Percentiles rank a stretch among this genome's conserved stretches.
Conservation (phyloP, 2,797 vertebrate genomes). For the Eidolon dupreanum region DNA sequence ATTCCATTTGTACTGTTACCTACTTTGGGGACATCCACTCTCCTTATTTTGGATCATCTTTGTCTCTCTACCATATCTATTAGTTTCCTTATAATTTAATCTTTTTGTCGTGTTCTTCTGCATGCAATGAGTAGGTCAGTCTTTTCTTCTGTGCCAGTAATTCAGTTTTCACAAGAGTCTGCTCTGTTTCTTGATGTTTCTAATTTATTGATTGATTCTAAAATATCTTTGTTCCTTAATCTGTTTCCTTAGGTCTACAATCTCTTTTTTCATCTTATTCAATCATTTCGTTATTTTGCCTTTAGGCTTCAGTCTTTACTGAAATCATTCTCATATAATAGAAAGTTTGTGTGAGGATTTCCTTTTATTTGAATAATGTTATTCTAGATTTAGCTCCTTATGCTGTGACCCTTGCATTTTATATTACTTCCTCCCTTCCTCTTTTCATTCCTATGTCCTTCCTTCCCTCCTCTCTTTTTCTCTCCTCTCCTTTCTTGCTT, state of each 20-base stretch:
- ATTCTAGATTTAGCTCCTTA: neutral
- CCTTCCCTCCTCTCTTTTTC: neutral
- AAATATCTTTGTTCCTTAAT: neutral
- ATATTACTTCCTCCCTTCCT: neutral
- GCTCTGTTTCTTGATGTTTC: conserved; percentile 14
- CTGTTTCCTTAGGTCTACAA: neutral
- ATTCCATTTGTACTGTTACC: neutral
- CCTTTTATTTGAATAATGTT: neutral
- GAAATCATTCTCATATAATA: neutral
- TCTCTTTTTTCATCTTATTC: conserved; percentile 1
- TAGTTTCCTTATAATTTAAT: neutral
- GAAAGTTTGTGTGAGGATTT: neutral
- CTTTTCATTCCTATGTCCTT: neutral
- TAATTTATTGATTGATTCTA: conserved; percentile 18
- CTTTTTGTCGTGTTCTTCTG: neutral
- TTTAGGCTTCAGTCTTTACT: conserved; percentile 19
- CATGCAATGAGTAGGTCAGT: neutral
- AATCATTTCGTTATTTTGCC: neutral
- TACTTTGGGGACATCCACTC: neutral
- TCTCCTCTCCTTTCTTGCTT: neutral
- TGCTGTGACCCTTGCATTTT: neutral
- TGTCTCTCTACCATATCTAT: neutral
- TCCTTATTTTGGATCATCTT: conserved; percentile 18
- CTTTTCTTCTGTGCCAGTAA: neutral
- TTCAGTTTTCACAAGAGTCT: conserved; percentile 9